Base-by-base conservation (phyloP, 2,113 vertebrate species). In the Probosciger aterrimus region DNA sequence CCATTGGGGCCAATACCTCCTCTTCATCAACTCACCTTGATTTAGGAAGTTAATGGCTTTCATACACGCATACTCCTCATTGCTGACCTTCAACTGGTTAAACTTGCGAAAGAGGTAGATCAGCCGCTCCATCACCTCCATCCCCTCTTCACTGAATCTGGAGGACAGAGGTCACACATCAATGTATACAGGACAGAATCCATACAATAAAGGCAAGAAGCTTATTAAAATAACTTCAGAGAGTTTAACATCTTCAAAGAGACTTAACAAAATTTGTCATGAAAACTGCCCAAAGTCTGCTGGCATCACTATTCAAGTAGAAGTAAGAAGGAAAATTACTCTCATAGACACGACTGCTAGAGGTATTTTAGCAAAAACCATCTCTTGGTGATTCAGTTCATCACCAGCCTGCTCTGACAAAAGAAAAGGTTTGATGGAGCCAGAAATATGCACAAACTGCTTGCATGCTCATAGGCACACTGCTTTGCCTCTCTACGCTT, bases 11-110 rank as follows among this genome's bases (percentile, higher is more conserved):
- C 1, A 8, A 57, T 3, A 10, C 7, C 41, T 57, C 6, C 53
- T 23, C 18, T 13, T 8, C 7, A 2, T 14, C 0, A 0, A 59
- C 98, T 97, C 94, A 99, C 99, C 99, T 98, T 99, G 99, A 92
- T 99, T 99, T 20, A 99, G 98, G 98, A 99, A 99, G 98, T 99
- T 99, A 97, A 99, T 99, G 96, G 99, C 99, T 98, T 99, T 99
- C 99, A 99, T 99, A 78, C 99, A 99, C 1, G 99, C 99, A 0
- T 99, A 99, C 89, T 99, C 99, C 97, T 99, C 99, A 1, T 99
- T 99, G 98, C 99, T 99, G 98, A 99, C 98, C 97, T 99, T 99
- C 90, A 99, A 76, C 94, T 99, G 99, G 97, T 98, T 98, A 90
- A 99, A 99, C 88, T 99, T 99, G 92, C 99, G 99, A 74, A 99